Evolutionary conservation across 2,797 vertebrate genomes (phyloP).

Genomic region (Scarus forsteni): DNA sequence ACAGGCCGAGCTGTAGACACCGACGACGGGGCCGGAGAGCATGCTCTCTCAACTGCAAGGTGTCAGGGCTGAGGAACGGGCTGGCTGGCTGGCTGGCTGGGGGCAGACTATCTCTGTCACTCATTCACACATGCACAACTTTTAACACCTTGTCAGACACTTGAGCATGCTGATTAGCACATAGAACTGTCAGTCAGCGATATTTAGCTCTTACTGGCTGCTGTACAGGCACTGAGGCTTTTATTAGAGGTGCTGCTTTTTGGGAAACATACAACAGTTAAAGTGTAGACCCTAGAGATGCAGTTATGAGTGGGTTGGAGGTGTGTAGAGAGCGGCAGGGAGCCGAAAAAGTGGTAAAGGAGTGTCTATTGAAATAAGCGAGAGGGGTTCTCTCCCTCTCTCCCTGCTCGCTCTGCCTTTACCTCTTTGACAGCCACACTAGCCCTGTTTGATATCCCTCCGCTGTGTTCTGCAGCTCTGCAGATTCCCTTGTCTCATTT

Average conservation of each 20-base stretch:
- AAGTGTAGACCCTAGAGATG: constrained; percentile 60
- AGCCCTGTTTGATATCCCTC: constrained; percentile 80
- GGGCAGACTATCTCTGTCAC: constrained; percentile 45
- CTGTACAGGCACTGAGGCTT: constrained; percentile 11
- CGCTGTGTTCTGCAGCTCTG: constrained; percentile 78
- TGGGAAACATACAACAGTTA: constrained; percentile 51
- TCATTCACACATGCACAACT: constrained; percentile 50
- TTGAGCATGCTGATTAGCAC: constrained; percentile 42
- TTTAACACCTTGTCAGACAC: constrained; percentile 38
- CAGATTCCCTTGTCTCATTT: constrained; percentile 83
- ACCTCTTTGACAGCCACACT: constrained; percentile 74
- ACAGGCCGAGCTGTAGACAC: constrained; percentile 64
- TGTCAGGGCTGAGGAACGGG: constrained; percentile 54
- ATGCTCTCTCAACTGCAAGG: constrained; percentile 47
- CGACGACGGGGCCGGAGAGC: constrained; percentile 55
- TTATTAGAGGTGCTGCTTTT: constrained; percentile 51
- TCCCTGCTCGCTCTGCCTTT: constrained; percentile 57
- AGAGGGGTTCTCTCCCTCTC: constrained; percentile 58
- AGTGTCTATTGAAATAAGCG: constrained; percentile 75
- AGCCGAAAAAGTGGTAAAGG: constrained; percentile 62
- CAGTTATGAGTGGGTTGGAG: constrained; percentile 54
- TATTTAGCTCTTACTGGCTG: constrained; percentile 28
- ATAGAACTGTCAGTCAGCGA: constrained; percentile 45
- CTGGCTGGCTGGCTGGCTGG: constrained; percentile 17
- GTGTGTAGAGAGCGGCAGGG: constrained; percentile 60